phyloP scores from a whole-genome alignment of 1,140 invertebrate genomes.

The Phymastichus coffea region DNA sequence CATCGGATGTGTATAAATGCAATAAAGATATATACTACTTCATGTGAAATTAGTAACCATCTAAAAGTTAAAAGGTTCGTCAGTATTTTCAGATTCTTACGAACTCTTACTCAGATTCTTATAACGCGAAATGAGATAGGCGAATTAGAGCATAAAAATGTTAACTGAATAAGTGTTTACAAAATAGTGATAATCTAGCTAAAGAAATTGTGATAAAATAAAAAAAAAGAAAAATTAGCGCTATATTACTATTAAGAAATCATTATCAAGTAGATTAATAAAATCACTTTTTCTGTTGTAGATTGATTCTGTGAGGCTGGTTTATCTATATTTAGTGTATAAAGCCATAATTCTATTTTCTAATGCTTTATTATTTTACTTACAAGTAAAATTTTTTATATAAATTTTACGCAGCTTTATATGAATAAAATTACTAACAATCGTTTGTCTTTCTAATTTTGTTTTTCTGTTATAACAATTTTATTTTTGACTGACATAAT shows the following conservation, averaged over 20 bases:
- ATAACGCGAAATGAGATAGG: background rate
- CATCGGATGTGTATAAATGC: slow-evolving; percentile 17
- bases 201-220: slow-evolving; percentile 27
- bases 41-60: slow-evolving; percentile 3
- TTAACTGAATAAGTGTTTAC: slow-evolving; percentile 12
- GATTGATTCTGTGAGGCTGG: slow-evolving; percentile 16
- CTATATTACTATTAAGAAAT: background rate
- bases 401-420: slow-evolving; percentile 16
- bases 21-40: slow-evolving; percentile 25
- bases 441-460: slow-evolving; percentile 8
- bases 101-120: background rate
- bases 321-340: slow-evolving; percentile 28
- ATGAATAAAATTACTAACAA: background rate
- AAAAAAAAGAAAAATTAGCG: slow-evolving; percentile 14
- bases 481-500: slow-evolving; percentile 10
- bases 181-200: slow-evolving; percentile 31
- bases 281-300: slow-evolving; percentile 7
- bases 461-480: slow-evolving; percentile 5
- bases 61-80: slow-evolving; percentile 26
- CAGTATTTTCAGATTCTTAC: slow-evolving; percentile 27
- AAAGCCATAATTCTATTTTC: slow-evolving; percentile 29
- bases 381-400: slow-evolving; percentile 20
- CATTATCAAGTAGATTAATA: background rate
- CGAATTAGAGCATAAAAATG: slow-evolving; percentile 5
- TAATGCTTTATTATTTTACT: slow-evolving; percentile 16